These are phyloP conservation scores for Ryuthela nishihirai DNA, from an alignment of 2,888 invertebrate species.

Conservation along the genomic window DNA sequence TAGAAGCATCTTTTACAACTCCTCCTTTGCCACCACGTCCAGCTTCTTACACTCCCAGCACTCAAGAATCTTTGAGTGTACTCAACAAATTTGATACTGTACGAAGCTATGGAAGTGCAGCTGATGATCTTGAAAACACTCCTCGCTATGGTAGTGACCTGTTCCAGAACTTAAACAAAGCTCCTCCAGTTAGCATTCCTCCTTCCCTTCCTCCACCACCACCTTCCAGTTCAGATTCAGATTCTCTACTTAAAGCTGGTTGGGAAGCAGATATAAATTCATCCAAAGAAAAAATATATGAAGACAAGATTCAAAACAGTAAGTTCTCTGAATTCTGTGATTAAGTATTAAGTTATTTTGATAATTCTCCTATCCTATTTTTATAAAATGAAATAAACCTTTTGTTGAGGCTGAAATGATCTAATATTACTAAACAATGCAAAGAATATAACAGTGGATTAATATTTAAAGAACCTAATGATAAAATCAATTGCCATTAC, in stretches of 20 bases:
- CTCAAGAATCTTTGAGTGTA: conserved; percentile 51
- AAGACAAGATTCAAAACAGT: conserved; percentile 75
- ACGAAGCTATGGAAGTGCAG: conserved; percentile 88
- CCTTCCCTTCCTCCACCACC: conserved; percentile 54
- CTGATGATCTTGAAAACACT: conserved; percentile 75
- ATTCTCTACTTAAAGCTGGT: conserved; percentile 70
- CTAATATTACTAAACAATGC: too few relatives aligned
- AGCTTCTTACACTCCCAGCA: conserved; percentile 74
- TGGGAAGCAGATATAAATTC: conserved; percentile 46
- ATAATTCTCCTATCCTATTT: too few relatives aligned
- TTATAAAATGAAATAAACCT: too few relatives aligned
- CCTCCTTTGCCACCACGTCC: conserved; percentile 68
- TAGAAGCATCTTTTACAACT: conserved; percentile 55
- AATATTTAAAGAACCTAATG: too few relatives aligned
- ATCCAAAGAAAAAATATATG: conserved; percentile 44
- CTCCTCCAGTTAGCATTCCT: conserved; percentile 39
- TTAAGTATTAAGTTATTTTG: too few relatives aligned
- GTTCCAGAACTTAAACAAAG: conserved; percentile 50
- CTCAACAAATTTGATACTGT: conserved; percentile 82
- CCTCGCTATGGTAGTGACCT: conserved; percentile 46
- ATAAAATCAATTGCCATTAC: too few relatives aligned
- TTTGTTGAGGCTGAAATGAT: too few relatives aligned
- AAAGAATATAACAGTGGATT: too few relatives aligned
- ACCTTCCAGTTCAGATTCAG: conserved; percentile 57
- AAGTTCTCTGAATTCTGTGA: too few relatives aligned